A percentile compares a stretch with the other conserved stretches of the same genome.
Evolutionary conservation across 2,888 invertebrate genomes (phyloP).

Genomic region (Tuberolachnus salignus): DNA sequence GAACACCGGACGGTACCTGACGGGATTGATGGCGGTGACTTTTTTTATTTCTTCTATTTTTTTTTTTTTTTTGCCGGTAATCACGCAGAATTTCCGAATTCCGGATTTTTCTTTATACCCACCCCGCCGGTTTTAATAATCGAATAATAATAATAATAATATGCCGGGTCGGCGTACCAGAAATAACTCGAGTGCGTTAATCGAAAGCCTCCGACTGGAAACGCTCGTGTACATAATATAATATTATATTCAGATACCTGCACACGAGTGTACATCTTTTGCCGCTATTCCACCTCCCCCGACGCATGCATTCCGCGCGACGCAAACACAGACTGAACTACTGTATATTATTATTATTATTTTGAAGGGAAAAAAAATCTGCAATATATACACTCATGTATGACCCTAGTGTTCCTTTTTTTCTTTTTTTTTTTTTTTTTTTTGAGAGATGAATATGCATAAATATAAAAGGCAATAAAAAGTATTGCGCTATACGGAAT

Average conservation of each 20-base stretch:
- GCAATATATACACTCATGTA: conserved; percentile 7
- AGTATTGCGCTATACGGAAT: conserved; percentile 14
- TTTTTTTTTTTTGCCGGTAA: neutral
- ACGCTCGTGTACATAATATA: conserved; percentile 26
- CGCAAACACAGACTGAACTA: conserved; percentile 4
- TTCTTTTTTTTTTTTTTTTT: neutral
- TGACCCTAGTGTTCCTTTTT: conserved; percentile 3
- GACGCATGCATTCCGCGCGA: neutral
- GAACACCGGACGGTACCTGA: neutral
- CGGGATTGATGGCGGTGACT: conserved; percentile 38
- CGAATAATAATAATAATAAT: conserved; percentile 47
- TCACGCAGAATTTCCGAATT: conserved; percentile 35
- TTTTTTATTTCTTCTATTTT: conserved; percentile 20
- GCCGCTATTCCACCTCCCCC: neutral
- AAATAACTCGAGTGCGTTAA: conserved; percentile 54
- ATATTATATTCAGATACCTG: conserved; percentile 24
- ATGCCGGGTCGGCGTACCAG: conserved; percentile 29
- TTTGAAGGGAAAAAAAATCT: conserved; percentile 5
- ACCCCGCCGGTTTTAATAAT: conserved; percentile 29
- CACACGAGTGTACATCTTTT: conserved; percentile 16
- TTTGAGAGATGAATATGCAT: conserved; percentile 20
- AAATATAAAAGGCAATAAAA: conserved; percentile 33
- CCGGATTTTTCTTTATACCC: conserved; percentile 7
- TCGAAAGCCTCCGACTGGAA: conserved; percentile 52
- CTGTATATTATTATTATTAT: conserved; percentile 18